A percentile compares a stretch with the other conserved stretches of the same genome.
Conservation (phyloP, 2,888 invertebrate species). For the Scotopteryx bipunctaria region DNA sequence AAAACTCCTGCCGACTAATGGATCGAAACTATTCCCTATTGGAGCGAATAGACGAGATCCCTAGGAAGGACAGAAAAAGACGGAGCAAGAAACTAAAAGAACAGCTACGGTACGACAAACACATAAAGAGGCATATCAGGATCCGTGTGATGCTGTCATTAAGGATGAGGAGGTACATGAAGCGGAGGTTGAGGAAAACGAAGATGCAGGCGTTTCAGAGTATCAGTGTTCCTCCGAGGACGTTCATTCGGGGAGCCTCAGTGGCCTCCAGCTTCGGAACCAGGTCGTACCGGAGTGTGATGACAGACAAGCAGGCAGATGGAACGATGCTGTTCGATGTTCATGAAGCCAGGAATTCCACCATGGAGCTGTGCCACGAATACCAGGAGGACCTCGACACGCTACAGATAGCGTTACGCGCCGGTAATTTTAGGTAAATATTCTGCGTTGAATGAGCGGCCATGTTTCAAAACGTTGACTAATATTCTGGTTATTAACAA, state of each 20-base stretch:
- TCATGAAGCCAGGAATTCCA: slow-evolving; percentile 75
- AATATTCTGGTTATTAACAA: no score
- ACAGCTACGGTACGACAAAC: slow-evolving; percentile 80
- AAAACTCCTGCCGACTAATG: slow-evolving; percentile 52
- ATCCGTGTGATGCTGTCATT: slow-evolving; percentile 87
- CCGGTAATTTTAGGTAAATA: slow-evolving; percentile 79
- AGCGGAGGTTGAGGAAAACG: slow-evolving; percentile 59
- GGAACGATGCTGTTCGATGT: slow-evolving; percentile 75
- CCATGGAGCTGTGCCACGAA: slow-evolving; percentile 75
- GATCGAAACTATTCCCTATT: slow-evolving; percentile 55
- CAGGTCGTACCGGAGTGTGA: slow-evolving; percentile 68
- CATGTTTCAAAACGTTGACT: background rate
- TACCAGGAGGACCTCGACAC: slow-evolving; percentile 77
- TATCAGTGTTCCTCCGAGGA: slow-evolving; percentile 63
- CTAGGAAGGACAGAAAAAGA: slow-evolving; percentile 59
- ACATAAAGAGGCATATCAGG: slow-evolving; percentile 85
- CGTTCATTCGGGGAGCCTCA: slow-evolving; percentile 63
- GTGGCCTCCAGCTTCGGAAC: slow-evolving; percentile 72
- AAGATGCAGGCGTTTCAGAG: slow-evolving; percentile 49
- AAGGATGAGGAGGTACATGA: slow-evolving; percentile 83
- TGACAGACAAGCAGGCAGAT: slow-evolving; percentile 70
- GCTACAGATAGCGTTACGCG: slow-evolving; percentile 76
- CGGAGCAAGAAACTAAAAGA: slow-evolving; percentile 70
- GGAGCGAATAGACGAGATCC: slow-evolving; percentile 72
- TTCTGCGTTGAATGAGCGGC: slow-evolving; percentile 14